These are phyloP conservation scores for Myiozetetes cayanensis DNA, from an alignment of 2,113 vertebrate species.

Conservation along the genomic window DNA sequence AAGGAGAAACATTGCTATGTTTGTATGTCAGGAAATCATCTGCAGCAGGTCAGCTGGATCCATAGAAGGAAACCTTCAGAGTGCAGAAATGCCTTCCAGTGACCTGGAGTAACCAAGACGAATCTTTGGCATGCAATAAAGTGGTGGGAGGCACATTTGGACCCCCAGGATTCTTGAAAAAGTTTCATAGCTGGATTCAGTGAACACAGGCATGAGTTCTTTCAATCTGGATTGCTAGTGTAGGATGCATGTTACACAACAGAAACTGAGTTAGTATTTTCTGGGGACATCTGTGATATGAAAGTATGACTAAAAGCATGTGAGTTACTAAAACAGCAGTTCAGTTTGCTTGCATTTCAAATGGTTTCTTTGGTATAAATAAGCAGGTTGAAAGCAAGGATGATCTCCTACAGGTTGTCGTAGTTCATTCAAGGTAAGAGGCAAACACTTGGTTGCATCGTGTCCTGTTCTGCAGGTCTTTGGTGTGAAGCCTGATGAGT, in stretches of 20 bases:
- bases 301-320: neutral
- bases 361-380: neutral
- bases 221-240: neutral
- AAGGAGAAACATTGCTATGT: neutral
- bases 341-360: neutral
- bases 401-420: neutral
- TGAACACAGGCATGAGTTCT: fast-evolving
- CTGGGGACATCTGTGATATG: neutral
- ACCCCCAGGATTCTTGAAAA: neutral
- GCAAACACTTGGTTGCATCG: neutral
- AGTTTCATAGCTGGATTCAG: neutral
- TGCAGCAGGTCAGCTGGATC: neutral
- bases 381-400: neutral
- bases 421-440: neutral
- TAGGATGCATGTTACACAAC: neutral
- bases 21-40: neutral
- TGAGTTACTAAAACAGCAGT: neutral
- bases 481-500: neutral
- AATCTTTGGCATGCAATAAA: neutral
- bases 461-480: neutral
- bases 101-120: slow-evolving; percentile 5
- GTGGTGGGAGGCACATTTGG: neutral
- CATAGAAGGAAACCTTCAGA: neutral
- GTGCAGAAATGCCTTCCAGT: neutral
- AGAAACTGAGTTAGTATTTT: neutral